Conservation (phyloP, 1,140 invertebrate species). For the Choristoneura fumiferana region DNA sequence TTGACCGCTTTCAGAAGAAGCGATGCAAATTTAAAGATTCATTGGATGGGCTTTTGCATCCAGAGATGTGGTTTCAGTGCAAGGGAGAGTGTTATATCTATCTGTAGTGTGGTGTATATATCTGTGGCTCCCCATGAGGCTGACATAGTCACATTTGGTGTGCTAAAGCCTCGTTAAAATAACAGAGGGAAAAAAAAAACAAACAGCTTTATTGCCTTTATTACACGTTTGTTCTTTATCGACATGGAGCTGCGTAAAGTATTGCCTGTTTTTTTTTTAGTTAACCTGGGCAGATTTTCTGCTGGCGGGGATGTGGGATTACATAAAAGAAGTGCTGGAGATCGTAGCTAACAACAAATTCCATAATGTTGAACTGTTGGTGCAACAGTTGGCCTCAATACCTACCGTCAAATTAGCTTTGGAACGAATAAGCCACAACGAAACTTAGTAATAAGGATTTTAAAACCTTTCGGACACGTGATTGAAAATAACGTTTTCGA, state of each 20-base stretch:
- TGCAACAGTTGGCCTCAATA: neutral
- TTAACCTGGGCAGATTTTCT: slow-evolving; percentile 18
- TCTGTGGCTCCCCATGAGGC: no score
- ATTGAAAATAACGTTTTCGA: neutral
- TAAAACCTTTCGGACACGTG: neutral
- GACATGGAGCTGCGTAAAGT: no score
- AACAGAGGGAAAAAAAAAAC: neutral
- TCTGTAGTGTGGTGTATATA: neutral
- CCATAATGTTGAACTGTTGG: neutral
- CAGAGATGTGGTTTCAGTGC: no score
- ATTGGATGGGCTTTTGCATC: no score
- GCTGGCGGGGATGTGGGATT: slow-evolving; percentile 6
- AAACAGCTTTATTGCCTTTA: neutral
- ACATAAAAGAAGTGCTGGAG: neutral
- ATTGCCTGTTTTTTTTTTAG: slow-evolving; percentile 1
- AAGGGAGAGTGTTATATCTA: no score
- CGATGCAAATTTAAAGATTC: no score
- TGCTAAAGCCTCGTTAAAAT: no score
- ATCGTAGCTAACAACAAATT: neutral
- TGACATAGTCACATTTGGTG: no score
- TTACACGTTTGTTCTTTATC: no score
- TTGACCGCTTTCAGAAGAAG: no score
- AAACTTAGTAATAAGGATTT: neutral
- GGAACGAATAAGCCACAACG: neutral
- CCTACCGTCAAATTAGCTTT: neutral